Base-by-base conservation (phyloP, 1,140 invertebrate genomes). In the Diabrotica virgifera region DNA sequence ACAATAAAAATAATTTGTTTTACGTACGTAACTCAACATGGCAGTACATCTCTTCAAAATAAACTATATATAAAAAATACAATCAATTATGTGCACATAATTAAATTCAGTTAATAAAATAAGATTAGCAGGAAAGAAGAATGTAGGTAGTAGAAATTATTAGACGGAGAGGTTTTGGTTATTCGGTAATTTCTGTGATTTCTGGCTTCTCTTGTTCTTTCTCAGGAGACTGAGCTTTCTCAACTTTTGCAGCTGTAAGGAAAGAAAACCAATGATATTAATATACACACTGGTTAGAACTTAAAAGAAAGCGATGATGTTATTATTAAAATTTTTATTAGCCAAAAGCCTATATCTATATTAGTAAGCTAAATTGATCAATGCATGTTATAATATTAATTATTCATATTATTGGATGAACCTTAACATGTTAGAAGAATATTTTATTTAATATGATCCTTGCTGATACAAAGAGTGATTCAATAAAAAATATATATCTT, bases 141-240 rank as follows among this genome's bases (percentile, higher is more conserved):
- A 62, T 59, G 52, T 36, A 67, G 37, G 13, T 12, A 53, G 10
- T 62, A 62, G 14, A 59, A 61, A 46, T 24, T 52, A 61, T 59
- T n/a, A 65, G 61, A 55, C 24, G 61, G 64, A 62, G 67, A 66
- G 64, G 65, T 24, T 24, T 24, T 24, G 24, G 65, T 74, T 74
- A 76, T 74, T 75, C 75, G 67, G 73, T 72, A 53, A 72, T 67
- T 70, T 72, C 73, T 52, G 72, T 74, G 69, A 76, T 76, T 76
- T 73, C 70, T 53, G 71, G 63, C 69, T 75, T 73, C 60, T 70
- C 75, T 67, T 76, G 73, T 55, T 69, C 64, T 69, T 72, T 74
- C 56, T 72, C 70, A 64, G 40, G 40, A 46, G 40, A 46, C n/a
- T 46, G 8, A 46, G 40, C 40, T 8, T 46, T 46, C n/a, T 46